Evolutionary conservation across 2,797 vertebrate species (phyloP).

Genomic region (Danio choprae): DNA sequence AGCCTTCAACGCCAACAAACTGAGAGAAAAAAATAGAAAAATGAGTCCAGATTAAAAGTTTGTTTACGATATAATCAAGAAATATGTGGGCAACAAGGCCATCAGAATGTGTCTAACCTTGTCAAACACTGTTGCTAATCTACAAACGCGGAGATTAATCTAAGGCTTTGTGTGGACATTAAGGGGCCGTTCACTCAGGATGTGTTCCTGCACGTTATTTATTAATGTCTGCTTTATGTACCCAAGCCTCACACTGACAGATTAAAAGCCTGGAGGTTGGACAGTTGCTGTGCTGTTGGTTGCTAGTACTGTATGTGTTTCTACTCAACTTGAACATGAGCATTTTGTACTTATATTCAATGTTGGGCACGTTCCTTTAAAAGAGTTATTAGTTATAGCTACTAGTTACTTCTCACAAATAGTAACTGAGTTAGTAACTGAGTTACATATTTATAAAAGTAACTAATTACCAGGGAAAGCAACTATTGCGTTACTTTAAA

Average conservation of each 20-base stretch:
- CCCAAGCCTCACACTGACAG: background rate
- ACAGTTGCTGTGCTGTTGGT: background rate
- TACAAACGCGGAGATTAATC: background rate
- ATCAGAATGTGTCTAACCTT: background rate
- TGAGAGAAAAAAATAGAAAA: constrained; percentile 59
- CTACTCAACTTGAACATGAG: too few relatives aligned
- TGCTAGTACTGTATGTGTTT: too few relatives aligned
- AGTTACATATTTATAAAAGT: too few relatives aligned
- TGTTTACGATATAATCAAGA: background rate
- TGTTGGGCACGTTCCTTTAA: too few relatives aligned
- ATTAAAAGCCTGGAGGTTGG: background rate
- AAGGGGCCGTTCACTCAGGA: background rate
- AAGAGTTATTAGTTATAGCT: too few relatives aligned
- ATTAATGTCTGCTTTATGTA: background rate
- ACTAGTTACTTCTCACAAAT: too few relatives aligned
- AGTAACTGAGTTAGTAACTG: too few relatives aligned
- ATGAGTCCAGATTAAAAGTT: background rate
- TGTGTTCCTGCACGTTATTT: constrained; percentile 2
- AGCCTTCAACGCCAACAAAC: constrained; percentile 87
- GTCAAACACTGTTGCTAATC: background rate
- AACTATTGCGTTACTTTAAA: too few relatives aligned
- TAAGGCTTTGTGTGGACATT: background rate
- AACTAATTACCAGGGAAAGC: too few relatives aligned
- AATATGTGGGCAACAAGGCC: constrained; percentile 16
- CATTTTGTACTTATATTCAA: too few relatives aligned